phyloP scores from a whole-genome alignment of 2,888 invertebrate genomes.

The Idaea aversata region DNA sequence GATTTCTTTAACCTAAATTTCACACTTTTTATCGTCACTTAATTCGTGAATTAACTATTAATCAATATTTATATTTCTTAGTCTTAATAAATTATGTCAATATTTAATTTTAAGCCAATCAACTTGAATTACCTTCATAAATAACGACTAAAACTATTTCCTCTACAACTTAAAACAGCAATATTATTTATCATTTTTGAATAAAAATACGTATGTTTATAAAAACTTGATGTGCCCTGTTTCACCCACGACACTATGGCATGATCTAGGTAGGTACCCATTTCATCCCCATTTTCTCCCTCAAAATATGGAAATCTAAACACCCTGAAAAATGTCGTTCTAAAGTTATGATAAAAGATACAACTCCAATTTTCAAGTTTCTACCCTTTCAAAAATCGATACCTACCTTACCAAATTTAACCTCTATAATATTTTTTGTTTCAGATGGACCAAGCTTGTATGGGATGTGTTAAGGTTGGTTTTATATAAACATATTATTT shows the following conservation, averaged over 20 bases:
- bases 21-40: not conserved
- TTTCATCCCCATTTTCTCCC: too few relatives aligned
- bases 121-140: not conserved
- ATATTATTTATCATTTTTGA: not conserved
- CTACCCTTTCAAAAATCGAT: too few relatives aligned
- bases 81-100: not conserved
- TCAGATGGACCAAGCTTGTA: not conserved
- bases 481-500: not conserved
- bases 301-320: too few relatives aligned
- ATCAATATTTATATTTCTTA: not conserved
- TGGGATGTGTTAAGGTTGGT: not conserved
- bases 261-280: too few relatives aligned
- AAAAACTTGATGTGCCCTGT: not conserved
- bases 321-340: too few relatives aligned
- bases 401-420: too few relatives aligned
- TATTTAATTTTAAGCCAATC: too few relatives aligned
- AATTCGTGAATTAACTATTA: not conserved
- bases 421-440: not conserved
- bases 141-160: not conserved
- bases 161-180: not conserved
- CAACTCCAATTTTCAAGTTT: too few relatives aligned
- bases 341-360: too few relatives aligned
- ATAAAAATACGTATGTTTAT: not conserved
- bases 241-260: too few relatives aligned
- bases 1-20: not conserved